Evolutionary conservation across 2,888 invertebrate species (phyloP).

Genomic region (Lycia hirtaria): DNA sequence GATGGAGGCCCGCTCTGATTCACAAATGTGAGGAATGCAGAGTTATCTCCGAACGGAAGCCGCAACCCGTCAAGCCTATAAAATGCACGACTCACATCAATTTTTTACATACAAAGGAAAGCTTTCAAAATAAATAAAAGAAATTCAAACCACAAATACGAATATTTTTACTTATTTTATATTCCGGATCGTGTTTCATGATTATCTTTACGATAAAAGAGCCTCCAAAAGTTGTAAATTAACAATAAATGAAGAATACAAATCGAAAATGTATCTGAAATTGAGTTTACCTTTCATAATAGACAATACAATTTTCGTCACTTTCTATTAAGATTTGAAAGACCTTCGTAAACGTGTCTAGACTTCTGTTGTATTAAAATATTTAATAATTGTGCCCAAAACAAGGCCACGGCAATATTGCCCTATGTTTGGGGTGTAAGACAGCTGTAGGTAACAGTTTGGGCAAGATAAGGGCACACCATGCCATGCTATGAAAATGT

Average conservation of each 20-base stretch:
- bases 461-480: constrained; percentile 7
- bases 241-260: background rate
- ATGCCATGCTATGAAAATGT: background rate
- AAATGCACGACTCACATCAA: constrained; percentile 12
- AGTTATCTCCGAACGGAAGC: constrained; percentile 5
- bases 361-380: constrained; percentile 1
- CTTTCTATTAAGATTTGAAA: background rate
- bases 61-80: background rate
- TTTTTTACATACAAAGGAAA: constrained; percentile 8
- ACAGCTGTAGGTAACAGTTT: constrained; percentile 5
- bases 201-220: background rate
- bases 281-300: background rate
- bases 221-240: background rate
- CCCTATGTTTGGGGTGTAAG: background rate
- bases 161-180: background rate
- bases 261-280: background rate
- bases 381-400: background rate
- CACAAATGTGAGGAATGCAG: constrained; percentile 20
- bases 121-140: constrained; percentile 6
- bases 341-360: constrained; percentile 1
- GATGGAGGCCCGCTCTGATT: constrained; percentile 25
- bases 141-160: background rate
- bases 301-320: background rate
- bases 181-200: background rate
- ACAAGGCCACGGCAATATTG: constrained; percentile 2